Evolutionary conservation across 2,888 invertebrate genomes (phyloP), one percentile per base, ranked within the genome.

Genomic region (Onthophagus sagittarius): DNA sequence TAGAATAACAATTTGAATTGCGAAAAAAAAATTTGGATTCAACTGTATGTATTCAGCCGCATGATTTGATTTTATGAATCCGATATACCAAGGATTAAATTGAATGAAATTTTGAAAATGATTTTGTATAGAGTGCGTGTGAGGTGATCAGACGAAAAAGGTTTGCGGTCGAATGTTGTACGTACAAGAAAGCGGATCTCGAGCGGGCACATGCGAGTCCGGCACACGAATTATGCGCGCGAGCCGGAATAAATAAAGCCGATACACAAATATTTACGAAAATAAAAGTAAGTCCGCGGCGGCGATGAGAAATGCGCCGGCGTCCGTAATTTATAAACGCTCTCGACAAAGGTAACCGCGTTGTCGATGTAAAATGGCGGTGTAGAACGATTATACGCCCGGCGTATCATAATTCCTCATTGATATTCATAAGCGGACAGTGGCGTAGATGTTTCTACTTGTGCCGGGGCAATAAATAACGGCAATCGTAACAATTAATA

Each of bases 251-350:
- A 84, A 84, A 84, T 84, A 83, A 83, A 82, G 79, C 80, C 81
- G 81, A 83, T 83, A 83, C 82, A 83, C 81, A 83, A 83, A 84
- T 83, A 83, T 83, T 83, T 82, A 80, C 80, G 77, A 53, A 82
- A 82, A 82, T 80, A 82, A 83, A 81, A 82, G 81, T 78, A 74
- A 73, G 64, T 33, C 15, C 63, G 72, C 73, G 73, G 72, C 73
- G 73, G 71, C 65, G 70, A 81, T 80, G 80, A 80, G 82, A 79
- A 81, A 80, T 78, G 79, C 79, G 80, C 78, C 80, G 79, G 78
- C 73, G 76, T 77, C 76, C 75, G 80, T 84, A 83, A 84, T 83
- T 84, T 84, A 84, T 82, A 81, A 81, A 79, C 80, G 77, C 77
- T 76, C 76, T 80, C 80, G 82, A 83, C 83, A 84, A 84, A 84